Base-by-base conservation (phyloP, 2,113 vertebrate species). In the Rhipidura dahli region DNA sequence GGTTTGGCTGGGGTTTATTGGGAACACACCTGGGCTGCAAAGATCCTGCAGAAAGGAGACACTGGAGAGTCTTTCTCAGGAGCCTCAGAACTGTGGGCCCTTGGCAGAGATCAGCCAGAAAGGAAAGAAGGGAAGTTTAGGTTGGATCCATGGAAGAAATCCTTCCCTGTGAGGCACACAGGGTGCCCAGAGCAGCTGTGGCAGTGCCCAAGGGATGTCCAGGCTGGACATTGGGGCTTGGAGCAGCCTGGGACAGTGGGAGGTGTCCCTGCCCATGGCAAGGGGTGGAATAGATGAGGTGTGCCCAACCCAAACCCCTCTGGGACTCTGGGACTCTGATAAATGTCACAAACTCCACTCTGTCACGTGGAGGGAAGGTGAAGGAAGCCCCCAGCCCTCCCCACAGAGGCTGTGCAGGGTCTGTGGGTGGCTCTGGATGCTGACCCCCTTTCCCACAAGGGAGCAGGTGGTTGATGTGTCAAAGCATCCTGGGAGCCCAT, bases 381-480 rank as follows among this genome's bases (percentile, higher is more conserved):
- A 31, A 28, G 28, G 45, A 20, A 19, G 31, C 18, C 35, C 64
- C 56, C 63, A n/a, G 59, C 17, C 33, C 33, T 37, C 21, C 3
- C 73, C 50, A 22, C 3, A 11, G 80, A 1, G 73, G 3, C 44
- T 31, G 40, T 11, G 54, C 65, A 5, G 66, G 15, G n/a, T 11
- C 19, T 15, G 44, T 16, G n/a, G n/a, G 0, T 11, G 10, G 61
- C 47, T 35, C 59, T 40, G 83, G 65, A 30, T 69, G 31, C 79
- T 14, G 66, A 45, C 24, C 54, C 70, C 70, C 47, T 72, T 19
- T 21, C 26, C 76, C 54, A 11, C 28, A 10, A 13, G 63, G 54
- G 6, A 60, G 3, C 92, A 93, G 92, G 11, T 91, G 96, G 84
- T 17, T 21, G 9, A 20, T 57, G 93, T 87, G 69, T 50, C 87